Base-by-base conservation (phyloP, 2,888 invertebrate genomes). In the Meliscaeva auricollis region DNA sequence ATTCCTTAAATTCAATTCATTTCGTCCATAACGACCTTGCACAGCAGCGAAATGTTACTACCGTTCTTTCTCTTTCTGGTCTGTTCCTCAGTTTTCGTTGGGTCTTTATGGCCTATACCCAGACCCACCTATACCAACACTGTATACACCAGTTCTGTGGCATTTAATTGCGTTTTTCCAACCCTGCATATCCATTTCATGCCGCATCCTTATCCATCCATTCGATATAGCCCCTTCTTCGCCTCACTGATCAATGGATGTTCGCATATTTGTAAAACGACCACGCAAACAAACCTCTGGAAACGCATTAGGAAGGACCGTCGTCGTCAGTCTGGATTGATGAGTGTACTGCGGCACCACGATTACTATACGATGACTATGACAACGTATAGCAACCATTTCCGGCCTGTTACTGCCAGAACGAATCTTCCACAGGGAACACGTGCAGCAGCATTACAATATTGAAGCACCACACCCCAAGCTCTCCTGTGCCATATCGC, bases 221-320 rank as follows among this genome's bases (percentile, higher is more conserved):
- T 20, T 32, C 22, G 32, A 17, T 30, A 32, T 13, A 64, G n/a
- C 20, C 52, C 15, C 44, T 26, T 50, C 44, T 15, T 22, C 54
- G 30, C 26, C 38, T n/a, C 60, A 62, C 62, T 62, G 66, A 69
- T 81, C 81, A 81, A 76, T 76, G 72, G 64, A 73, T 85, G 85
- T 85, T 85, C 76, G 85, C 85, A 85, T 85, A 81, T 81, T 85
- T 85, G 85, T 85, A 81, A 81, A 81, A 76, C 76, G 76, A 76
- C 85, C 85, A 81, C 85, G 81, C 72, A 85, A 85, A 85, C 85
- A 85, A 85, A 85, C 85, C 85, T 85, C 85, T 81, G 81, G 76
- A 85, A 81, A 81, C 76, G 76, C 85, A 85, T 85, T 85, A 85
- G 81, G 72, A 76, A 85, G 81, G 72, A 76, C 81, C 85, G 13